These are phyloP conservation scores for Oncorhynchus mykiss DNA, from an alignment of 2,113 vertebrate species.

Conservation along the genomic window DNA sequence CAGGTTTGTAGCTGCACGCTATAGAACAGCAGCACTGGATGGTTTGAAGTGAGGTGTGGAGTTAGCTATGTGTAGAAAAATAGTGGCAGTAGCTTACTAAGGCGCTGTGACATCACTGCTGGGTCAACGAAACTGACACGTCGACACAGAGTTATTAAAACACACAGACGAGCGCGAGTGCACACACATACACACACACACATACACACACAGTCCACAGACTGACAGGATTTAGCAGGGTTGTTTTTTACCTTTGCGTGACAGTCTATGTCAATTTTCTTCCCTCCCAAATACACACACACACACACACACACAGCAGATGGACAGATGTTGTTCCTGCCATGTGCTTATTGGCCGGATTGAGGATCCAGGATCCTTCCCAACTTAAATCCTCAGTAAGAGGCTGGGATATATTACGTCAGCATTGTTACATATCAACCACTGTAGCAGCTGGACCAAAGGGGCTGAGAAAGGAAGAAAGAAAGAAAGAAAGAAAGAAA, in stretches of 20 bases:
- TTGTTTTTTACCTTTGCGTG: conserved; percentile 15
- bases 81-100: not conserved
- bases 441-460: conserved; percentile 46
- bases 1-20: not conserved
- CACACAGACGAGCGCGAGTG: not conserved
- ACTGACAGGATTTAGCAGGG: conserved; percentile 41
- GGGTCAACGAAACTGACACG: not conserved
- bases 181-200: conserved; percentile 18
- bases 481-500: not conserved
- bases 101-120: too few relatives aligned
- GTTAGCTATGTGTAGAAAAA: not conserved
- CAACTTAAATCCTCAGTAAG: conserved; percentile 43
- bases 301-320: not conserved
- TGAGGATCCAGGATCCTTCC: conserved; percentile 21
- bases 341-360: conserved; percentile 51
- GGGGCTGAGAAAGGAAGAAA: not conserved
- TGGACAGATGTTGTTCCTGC: conserved; percentile 55
- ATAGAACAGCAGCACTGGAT: too few relatives aligned
- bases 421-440: conserved; percentile 5
- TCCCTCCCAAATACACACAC: not conserved
- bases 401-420: conserved; percentile 47
- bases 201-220: not conserved
- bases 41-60: not conserved
- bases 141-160: not conserved
- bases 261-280: not conserved